A percentile compares a stretch with the other conserved stretches of the same genome.
Evolutionary conservation across 2,113 vertebrate species (phyloP).

Genomic region (Chaenocephalus aceratus): DNA sequence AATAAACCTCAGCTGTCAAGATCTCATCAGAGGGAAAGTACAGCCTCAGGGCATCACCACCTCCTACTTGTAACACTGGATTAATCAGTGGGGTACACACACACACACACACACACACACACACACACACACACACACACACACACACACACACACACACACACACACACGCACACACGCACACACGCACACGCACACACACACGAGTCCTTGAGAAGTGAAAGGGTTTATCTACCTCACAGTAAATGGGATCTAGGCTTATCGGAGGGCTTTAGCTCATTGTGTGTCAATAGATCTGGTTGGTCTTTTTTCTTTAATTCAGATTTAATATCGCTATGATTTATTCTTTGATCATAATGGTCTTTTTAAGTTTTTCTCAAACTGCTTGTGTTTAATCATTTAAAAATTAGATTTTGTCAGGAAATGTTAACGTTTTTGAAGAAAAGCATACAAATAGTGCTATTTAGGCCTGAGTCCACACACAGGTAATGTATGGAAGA

Average conservation of each 20-base stretch:
- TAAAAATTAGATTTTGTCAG: not conserved
- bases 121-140: slow-evolving; percentile 11
- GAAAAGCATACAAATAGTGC: not conserved
- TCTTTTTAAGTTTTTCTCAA: not conserved
- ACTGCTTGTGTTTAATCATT: not conserved
- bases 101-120: slow-evolving; percentile 1
- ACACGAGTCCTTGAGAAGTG: slow-evolving; percentile 14
- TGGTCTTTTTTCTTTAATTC: slow-evolving; percentile 32
- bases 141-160: no score
- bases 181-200: not conserved
- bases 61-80: slow-evolving; percentile 71
- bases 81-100: slow-evolving; percentile 52
- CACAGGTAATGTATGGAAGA: not conserved
- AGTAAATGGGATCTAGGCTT: slow-evolving; percentile 60
- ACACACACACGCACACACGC: no score
- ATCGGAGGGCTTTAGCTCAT: slow-evolving; percentile 21
- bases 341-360: not conserved
- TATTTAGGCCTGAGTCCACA: not conserved
- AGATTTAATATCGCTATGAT: not conserved
- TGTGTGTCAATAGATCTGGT: slow-evolving; percentile 12
- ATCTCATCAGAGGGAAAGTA: slow-evolving; percentile 73
- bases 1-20: slow-evolving; percentile 74
- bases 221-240: slow-evolving; percentile 47
- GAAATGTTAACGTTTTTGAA: no score
- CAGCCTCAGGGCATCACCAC: slow-evolving; percentile 63